phyloP scores from a whole-genome alignment of 2,797 vertebrate species.

The Galagoides demidoff region DNA sequence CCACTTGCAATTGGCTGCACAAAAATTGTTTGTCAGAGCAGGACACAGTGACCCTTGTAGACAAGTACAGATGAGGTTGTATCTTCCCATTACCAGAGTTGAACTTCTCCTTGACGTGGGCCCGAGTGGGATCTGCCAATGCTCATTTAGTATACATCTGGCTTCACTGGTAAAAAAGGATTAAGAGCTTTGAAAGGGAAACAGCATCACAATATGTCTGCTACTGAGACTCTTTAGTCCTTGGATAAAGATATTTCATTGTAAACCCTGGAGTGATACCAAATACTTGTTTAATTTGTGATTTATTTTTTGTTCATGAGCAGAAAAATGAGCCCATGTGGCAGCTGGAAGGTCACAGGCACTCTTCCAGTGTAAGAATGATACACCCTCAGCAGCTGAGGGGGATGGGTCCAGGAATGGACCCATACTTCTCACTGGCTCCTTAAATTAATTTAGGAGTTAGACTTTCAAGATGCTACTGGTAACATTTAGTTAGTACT shows the following conservation, averaged over 20 bases:
- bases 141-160: slow-evolving; percentile 70
- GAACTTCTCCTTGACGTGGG: background rate
- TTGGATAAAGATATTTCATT: slow-evolving; percentile 63
- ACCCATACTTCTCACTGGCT: background rate
- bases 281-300: slow-evolving; percentile 63
- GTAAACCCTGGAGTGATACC: slow-evolving; percentile 23
- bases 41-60: background rate
- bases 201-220: slow-evolving; percentile 55
- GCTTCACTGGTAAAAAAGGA: slow-evolving; percentile 64
- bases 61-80: background rate
- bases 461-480: background rate
- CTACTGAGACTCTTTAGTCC: slow-evolving; percentile 56
- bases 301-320: background rate
- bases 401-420: background rate
- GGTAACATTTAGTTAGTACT: background rate
- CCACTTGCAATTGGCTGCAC: background rate
- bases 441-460: background rate
- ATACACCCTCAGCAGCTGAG: background rate
- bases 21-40: slow-evolving; percentile 3
- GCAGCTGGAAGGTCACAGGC: background rate
- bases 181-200: slow-evolving; percentile 73
- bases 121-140: slow-evolving; percentile 34
- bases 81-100: slow-evolving; percentile 25
- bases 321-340: background rate
- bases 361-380: background rate